Base-by-base conservation (phyloP, 2,888 invertebrate genomes). In the Bellardia bayeri region DNA sequence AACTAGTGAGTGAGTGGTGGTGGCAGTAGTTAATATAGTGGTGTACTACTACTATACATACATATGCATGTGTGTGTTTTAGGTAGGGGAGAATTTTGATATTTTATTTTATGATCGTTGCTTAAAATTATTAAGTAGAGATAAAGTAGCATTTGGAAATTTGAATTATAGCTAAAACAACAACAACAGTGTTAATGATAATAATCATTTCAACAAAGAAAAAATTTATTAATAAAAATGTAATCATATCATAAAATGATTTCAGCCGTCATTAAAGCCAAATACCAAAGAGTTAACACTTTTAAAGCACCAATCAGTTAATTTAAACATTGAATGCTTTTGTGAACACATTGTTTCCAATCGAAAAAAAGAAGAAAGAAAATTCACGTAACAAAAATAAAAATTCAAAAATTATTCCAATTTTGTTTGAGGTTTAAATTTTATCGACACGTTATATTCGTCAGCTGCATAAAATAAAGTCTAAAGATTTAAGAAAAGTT, bases 121-220 rank as follows among this genome's bases (percentile, higher is more conserved):
- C 1, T 37, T 33, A 63, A 45, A 76, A 76, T 49, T 14, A 49
- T 56, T 58, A 58, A 16, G 23, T 33, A 40, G 71, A 40, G 30
- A 76, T 80, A 71, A 80, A 80, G 51, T 63, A 66, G 45, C 16
- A 40, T 69, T 69, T 75, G n/a, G 7, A 51, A 75, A 64, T 64
- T 40, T 40, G 1, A 58, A 61, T 68, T 63, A 56, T 56, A 45
- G 56, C 51, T 8, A 5, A 63, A 76, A 11, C 37, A 75, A 74
- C 37, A 37, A 42, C 54, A 30, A 42, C 40, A 54, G 23, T n/a
- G 30, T 75, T 40, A 54, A 51, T 37, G 74, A 68, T 68, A 75
- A 75, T 14, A 75, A 54, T 74, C 23, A 58, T 63, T 45, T 61
- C 33, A 23, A 23, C 23, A 23, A 23, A 23, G 14, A 37, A 49